Evolutionary conservation across 2,797 vertebrate species (phyloP), one percentile per base, ranked within the genome.

Genomic region (Bradypus variegatus): DNA sequence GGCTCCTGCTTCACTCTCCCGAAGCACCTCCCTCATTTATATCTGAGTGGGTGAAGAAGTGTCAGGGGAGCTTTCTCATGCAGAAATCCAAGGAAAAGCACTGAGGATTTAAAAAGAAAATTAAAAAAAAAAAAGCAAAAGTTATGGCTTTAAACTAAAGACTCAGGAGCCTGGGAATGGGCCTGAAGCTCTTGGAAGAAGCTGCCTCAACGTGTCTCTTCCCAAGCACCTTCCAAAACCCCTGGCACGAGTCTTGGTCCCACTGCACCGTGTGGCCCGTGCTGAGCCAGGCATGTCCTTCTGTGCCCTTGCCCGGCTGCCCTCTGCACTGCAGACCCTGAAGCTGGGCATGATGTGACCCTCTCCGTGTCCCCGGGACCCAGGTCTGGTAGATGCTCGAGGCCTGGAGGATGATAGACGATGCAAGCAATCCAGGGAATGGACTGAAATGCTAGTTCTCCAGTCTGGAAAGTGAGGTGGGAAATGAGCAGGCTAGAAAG

Each of bases 281-380:
- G 0, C 33, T 13, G 0, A 0, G 25, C 3, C 33, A n/a, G 33
- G 58, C 15, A 36, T 15, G 18, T 23, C 78, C 45, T 36, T 45
- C 14, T 21, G 55, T 58, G 55, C 19, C 55, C 55, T 58, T 5
- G 18, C 55, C 55, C 19, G 55, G 55, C 64, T 33, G 64, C 29
- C 12, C 62, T 23, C 27, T 6, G 9, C 41, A 38, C 27, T 3
- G 12, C 5, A 3, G 53, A 41, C 29, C 18, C 50, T 5, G 58
- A 27, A 10, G 70, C 29, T 76, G 33, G 75, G 27, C 41, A 79
- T 62, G 2, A 60, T 23, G 55, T 33, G 76, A 53, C 23, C 27
- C 21, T 53, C 38, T 38, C 14, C 2, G 0, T 3, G 31, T 53
- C 72, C 77, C 60, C 14, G 13, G 31, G 55, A 69, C 25, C 76